Base-by-base conservation (phyloP, 2,797 vertebrate species). In the Oreochromis mossambicus region DNA sequence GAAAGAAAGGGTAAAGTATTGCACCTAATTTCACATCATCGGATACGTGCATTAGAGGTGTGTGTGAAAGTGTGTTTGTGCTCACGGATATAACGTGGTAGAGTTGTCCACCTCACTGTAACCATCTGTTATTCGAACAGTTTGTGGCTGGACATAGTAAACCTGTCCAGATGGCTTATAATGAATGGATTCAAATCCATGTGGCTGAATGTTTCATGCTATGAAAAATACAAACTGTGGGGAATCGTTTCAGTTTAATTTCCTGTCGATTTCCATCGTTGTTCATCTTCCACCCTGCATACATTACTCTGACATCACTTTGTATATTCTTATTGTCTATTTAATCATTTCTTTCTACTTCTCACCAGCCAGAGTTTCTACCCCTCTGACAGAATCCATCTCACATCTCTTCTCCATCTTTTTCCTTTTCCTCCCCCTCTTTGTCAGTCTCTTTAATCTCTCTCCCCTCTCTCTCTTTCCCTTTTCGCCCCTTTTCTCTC, bases 71-170 rank as follows among this genome's bases (percentile, higher is more conserved):
- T 70, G 55, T 78, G 50, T 36, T 52, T 50, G 17, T 36, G 80
- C 81, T 56, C 11, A 9, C 19, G 83, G 83, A 10, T 26, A 12
- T 43, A 75, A 52, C 76, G 80, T 58, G 41, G 51, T 79, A 24
- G 48, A 38, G 58, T 8, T 63, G 58, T 80, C 78, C 8, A 77
- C 81, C 68, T 85, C 79, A 38, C 75, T 58, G 73, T 19, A 6
- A 68, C 91, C 92, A 93, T 93, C 89, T 92, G 92, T 82, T 83
- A 4, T 38, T 78, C 48, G 15, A 78, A 80, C 79, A 82, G 83
- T 80, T 48, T 86, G 36, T 7, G 82, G 84, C 73, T 32, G 79
- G 86, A 84, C 58, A 75, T 48, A 43, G 32, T 52, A 38, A 56
- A 86, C 34, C 75, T 52, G 81, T 85, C 77, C 91, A 92, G 85